Evolutionary conservation across 2,797 vertebrate genomes (phyloP).

Genomic region (Simalia tracyae): DNA sequence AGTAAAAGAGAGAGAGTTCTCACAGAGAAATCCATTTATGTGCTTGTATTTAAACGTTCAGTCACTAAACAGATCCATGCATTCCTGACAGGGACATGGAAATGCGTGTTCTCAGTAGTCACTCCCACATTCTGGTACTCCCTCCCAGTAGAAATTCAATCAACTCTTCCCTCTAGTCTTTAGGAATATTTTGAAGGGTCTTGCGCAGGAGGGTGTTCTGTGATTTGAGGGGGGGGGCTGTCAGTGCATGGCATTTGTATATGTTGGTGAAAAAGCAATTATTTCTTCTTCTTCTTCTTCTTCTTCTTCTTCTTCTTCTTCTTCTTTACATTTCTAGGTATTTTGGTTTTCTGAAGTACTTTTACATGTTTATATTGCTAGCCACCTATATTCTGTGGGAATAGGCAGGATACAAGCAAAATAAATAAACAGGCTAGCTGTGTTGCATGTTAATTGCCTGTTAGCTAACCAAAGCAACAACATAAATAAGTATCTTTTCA

Average conservation of each 20-base stretch:
- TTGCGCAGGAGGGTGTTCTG: neutral
- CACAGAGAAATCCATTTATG: neutral
- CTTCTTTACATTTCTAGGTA: neutral
- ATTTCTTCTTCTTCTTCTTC: too few relatives aligned
- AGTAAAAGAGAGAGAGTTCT: neutral
- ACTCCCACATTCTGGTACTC: neutral
- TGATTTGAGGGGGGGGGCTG: neutral
- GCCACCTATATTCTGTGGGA: neutral
- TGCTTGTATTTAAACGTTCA: neutral
- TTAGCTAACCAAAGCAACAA: neutral
- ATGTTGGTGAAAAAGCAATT: neutral
- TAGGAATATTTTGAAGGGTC: neutral
- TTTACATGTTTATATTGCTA: neutral
- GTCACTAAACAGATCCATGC: neutral
- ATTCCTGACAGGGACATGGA: neutral
- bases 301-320: neutral
- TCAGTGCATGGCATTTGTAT: neutral
- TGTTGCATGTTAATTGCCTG: neutral
- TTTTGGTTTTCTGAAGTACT: neutral
- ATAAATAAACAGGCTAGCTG: neutral
- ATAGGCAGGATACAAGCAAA: neutral
- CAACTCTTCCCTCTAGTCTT: neutral
- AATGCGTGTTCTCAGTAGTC: neutral
- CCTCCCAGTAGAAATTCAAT: neutral
- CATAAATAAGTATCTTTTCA: neutral